A percentile compares a stretch with the other conserved stretches of the same genome.
Conservation (phyloP, 2,113 vertebrate genomes). For the Hymenochirus boettgeri region DNA sequence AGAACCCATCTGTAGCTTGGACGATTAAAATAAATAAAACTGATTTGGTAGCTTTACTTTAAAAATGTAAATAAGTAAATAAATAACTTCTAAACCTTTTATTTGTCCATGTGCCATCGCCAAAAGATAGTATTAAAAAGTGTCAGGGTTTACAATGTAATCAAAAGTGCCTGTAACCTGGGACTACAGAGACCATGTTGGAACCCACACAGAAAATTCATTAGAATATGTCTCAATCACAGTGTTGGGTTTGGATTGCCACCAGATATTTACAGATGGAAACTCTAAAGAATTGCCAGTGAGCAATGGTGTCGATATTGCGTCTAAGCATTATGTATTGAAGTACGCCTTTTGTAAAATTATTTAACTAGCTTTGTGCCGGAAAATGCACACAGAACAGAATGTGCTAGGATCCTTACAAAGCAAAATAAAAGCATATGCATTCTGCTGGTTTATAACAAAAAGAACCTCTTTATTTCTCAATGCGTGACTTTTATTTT, state of each 20-base stretch:
- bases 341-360: background rate
- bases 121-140: background rate
- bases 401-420: background rate
- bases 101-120: background rate
- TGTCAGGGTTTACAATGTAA: constrained; percentile 18
- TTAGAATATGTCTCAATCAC: constrained; percentile 18
- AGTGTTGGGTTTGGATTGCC: constrained; percentile 24
- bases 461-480: constrained; percentile 7
- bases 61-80: background rate
- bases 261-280: constrained; percentile 26
- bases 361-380: background rate
- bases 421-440: background rate
- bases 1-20: constrained; percentile 4
- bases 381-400: background rate
- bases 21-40: constrained; percentile 26
- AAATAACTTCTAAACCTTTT: background rate
- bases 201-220: background rate
- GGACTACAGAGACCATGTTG: constrained; percentile 8
- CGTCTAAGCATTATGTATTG: background rate
- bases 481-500: background rate
- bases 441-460: background rate
- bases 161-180: background rate
- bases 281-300: constrained; percentile 15
- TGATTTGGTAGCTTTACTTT: constrained; percentile 11
- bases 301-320: background rate